Base-by-base conservation (phyloP, 2,888 invertebrate genomes). In the Abscondita cerata region DNA sequence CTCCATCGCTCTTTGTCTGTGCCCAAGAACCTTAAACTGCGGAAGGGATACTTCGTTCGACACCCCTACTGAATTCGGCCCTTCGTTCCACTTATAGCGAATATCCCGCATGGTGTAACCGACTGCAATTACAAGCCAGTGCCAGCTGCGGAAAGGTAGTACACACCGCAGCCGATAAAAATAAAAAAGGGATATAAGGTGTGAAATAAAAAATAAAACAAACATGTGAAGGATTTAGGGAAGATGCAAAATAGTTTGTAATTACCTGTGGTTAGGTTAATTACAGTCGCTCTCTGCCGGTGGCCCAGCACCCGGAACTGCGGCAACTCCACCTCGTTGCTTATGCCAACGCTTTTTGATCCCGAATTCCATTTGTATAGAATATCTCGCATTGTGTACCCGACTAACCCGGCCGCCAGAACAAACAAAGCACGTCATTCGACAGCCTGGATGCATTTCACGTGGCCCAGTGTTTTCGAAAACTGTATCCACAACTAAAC, bases 51-150 rank as follows among this genome's bases (percentile, higher is more conserved):
- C 95, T 85, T 95, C 95, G 84, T 91, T 92, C 85, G 94, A 94
- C 81, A 96, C 94, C 83, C 94, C 95, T 83, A 96, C 95, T 82
- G 95, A 94, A 86, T 93, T 91, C 81, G 92, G 91, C 78, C 94
- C 94, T 85, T 95, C 93, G 87, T 94, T 93, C 96, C 96, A 96
- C 84, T 93, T 93, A 90, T 96, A 96, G 81, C 94, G 90, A 88
- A 95, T 95, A 89, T 96, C 95, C 86, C 93, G 89, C 94, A 95
- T 95, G 85, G 95, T 95, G 90, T 96, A 96, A 88, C 95, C 96
- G 91, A 95, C 96, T 96, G 89, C 83, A 84, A 82, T 78, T 77
- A 81, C 78, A 80, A 80, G 80, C 80, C 78, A 80, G 76, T 74
- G 72, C 74, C 68, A 72, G 70, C 72, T 73, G 67, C 69, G 65